Evolutionary conservation across 2,113 vertebrate species (phyloP), one percentile per base, ranked within the genome.

Genomic region (Cephalopterus ornatus): DNA sequence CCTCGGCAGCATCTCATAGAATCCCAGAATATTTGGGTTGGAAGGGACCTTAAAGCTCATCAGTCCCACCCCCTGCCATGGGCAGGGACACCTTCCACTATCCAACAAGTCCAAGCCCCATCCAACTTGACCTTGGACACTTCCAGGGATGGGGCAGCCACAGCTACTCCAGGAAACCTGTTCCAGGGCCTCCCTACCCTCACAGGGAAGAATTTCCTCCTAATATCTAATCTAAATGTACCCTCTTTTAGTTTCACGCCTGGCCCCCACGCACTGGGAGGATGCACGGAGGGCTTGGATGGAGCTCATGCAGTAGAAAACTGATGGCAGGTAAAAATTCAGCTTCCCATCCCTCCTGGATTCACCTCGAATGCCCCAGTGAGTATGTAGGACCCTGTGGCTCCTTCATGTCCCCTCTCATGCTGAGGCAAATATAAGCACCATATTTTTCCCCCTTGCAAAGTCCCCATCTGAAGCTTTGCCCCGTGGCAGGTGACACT

Each of bases 181-280:
- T 22, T 21, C 75, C 42, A 73, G 58, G n/a, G 7, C 32, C 42
- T 33, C 2, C 0, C 26, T 8, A 27, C 6, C 21, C 7, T 19
- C 5, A 27, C 6, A 61, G 26, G 32, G 14, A 19, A 17, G 30
- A 37, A 2, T 4, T 65, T 37, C 24, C 49, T 56, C 27, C 42
- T 27, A 27, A 9, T 42, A 27, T 44, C 49, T 42, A 14, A 50
- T 28, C 41, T 35, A 22, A 49, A 61, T 39, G 16, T 61, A 16
- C 11, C 26, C 16, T 61, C 35, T 18, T 61, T 44, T 32, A 1
- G 21, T 47, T 84, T 33, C 35, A 32, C 27, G 26, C 5, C 19
- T 4, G 4, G 5, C 2, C 3, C 14, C 37, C 50, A 24, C 21
- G 26, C 16, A 5, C 8, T 0, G 3, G 15, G 28, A 53, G 7